These are phyloP conservation scores for Zoanthus solanderi DNA, from an alignment of 92 coral and sea anemone species.

Conservation along the genomic window DNA sequence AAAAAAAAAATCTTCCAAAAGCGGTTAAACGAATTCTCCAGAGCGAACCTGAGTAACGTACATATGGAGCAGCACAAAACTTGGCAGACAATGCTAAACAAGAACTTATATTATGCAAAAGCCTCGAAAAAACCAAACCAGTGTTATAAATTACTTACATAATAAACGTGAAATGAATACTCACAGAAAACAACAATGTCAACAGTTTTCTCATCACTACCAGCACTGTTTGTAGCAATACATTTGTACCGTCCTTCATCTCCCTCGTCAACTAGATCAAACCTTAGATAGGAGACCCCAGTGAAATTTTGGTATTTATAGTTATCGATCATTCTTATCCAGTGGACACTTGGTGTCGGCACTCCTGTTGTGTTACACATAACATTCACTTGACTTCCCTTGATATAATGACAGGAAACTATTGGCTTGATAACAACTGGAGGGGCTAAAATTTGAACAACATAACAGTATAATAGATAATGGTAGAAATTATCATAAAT, in stretches of 20 bases:
- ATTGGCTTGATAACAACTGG: neutral
- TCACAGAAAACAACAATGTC: constrained; percentile 12
- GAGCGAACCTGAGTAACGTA: no score
- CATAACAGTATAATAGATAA: neutral
- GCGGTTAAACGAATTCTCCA: no score
- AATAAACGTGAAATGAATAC: neutral
- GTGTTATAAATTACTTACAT: neutral
- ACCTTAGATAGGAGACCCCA: neutral
- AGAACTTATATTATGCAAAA: no score
- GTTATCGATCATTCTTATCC: neutral
- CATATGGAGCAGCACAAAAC: no score
- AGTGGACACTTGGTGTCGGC: neutral
- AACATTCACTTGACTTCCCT: neutral
- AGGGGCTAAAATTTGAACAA: neutral
- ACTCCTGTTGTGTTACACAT: constrained; percentile 15
- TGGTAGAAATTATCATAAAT: no score
- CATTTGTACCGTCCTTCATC: constrained; percentile 9
- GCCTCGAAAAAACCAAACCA: no score
- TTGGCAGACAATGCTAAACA: no score
- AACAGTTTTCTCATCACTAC: neutral
- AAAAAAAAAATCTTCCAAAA: no score
- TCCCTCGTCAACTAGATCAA: neutral
- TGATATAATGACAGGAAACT: neutral
- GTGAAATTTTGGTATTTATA: neutral
- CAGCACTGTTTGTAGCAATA: neutral